Evolutionary conservation across 2,797 vertebrate species (phyloP).

Genomic region (Ibycter americanus): DNA sequence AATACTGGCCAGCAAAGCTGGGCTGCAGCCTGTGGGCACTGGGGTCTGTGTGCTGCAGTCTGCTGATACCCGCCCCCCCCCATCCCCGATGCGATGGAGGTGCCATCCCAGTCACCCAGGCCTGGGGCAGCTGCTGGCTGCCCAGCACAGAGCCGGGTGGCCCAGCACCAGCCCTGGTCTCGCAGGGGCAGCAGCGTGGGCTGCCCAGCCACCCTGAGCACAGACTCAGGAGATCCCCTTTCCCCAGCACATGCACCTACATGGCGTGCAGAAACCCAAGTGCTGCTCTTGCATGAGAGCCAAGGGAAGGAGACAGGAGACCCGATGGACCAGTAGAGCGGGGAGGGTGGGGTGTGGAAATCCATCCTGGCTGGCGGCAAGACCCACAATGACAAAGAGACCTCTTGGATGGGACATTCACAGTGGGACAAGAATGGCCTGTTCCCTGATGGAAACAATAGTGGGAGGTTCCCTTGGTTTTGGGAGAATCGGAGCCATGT

Average conservation of each 20-base stretch:
- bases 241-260: not conserved
- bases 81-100: rapidly evolving
- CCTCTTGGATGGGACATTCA: not conserved
- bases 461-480: not conserved
- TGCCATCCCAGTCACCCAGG: not conserved
- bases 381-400: not conserved
- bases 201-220: not conserved
- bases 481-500: not conserved
- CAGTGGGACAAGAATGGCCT: not conserved
- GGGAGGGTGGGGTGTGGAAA: not conserved
- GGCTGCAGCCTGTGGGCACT: not conserved
- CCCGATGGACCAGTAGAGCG: not conserved
- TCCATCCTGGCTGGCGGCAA: not conserved
- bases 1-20: rapidly evolving
- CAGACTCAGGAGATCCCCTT: not conserved
- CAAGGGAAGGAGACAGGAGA: not conserved
- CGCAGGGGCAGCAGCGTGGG: not conserved
- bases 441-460: not conserved
- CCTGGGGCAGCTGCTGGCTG: not conserved
- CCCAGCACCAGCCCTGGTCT: not conserved
- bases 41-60: not conserved
- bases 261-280: not conserved
- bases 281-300: not conserved
- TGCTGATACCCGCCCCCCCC: not conserved
- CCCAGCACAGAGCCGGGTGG: too few relatives aligned